Evolutionary conservation across 1,140 invertebrate genomes (phyloP).

Genomic region (Cyrtorhinus lividipennis): DNA sequence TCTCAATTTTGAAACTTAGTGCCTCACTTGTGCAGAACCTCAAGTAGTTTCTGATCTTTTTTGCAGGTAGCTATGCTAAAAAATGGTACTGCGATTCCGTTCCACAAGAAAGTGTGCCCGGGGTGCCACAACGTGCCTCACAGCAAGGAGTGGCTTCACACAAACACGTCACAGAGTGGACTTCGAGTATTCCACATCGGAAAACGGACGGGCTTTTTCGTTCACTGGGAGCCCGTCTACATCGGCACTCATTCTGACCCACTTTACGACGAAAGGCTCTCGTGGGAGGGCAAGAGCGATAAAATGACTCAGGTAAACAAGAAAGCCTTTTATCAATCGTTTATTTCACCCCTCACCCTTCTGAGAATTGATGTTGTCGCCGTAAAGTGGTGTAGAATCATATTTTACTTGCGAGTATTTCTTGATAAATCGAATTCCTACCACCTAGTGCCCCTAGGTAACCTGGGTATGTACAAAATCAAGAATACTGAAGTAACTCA

Average conservation of each 20-base stretch:
- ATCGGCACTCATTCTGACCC: slow-evolving; percentile 76
- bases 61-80: slow-evolving; percentile 51
- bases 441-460: no score
- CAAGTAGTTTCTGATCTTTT: background rate
- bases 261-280: slow-evolving; percentile 71
- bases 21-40: no score
- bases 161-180: slow-evolving; percentile 44
- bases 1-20: no score
- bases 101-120: slow-evolving; percentile 78
- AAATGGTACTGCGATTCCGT: slow-evolving; percentile 66
- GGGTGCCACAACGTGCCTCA: slow-evolving; percentile 78
- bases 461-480: no score
- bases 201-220: slow-evolving; percentile 58
- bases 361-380: no score
- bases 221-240: slow-evolving; percentile 83
- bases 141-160: slow-evolving; percentile 60
- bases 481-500: no score
- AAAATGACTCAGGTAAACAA: slow-evolving; percentile 79
- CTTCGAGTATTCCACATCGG: slow-evolving; percentile 71
- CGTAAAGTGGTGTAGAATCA: no score
- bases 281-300: slow-evolving; percentile 80
- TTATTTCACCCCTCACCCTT: background rate
- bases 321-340: no score
- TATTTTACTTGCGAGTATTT: no score
- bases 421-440: no score